Base-by-base conservation (phyloP, 2,113 vertebrate species). In the Nyctibius bracteatus region DNA sequence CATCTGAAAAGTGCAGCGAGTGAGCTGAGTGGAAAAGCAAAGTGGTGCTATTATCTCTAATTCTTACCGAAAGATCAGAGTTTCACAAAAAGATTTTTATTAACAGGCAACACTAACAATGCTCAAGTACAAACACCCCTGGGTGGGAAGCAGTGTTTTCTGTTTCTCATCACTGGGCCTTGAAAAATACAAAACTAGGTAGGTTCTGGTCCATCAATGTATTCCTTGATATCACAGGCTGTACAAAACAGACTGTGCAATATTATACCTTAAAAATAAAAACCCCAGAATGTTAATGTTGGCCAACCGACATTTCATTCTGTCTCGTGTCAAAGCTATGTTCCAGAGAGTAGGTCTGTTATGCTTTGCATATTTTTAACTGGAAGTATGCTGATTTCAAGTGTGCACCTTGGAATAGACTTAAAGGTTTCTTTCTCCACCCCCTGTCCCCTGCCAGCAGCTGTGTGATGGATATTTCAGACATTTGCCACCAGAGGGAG, bases 401-500 rank as follows among this genome's bases (percentile, higher is more conserved):
- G 31, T 2, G 8, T 30, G 39, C 43, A 46, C 33, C 49, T 68
- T 58, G 67, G 54, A 83, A 44, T 2, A 66, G 15, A 22, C 24
- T 24, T 9, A 21, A 22, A 82, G n/a, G n/a, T 7, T 78, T 21
- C n/a, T 49, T 39, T 28, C 19, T 27, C 5, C 8, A 4, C 24
- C 17, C 13, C 5, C 3, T 2, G 7, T 4, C 10, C 5, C 44
- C 46, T 1, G 1, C 2, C 2, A 31, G 35, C 71, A 58, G 39
- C 37, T 25, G 6, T 17, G 31, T 49, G 68, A 84, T 71, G 33
- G 90, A 61, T 68, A 39, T 63, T 92, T 61, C 81, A 94, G 70
- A 71, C 47, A 65, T 65, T 63, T 93, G 66, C 81, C 92, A 88
- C 95, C 85, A 88, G 90, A 95, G 88, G 81, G 92, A 92, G 90